These are phyloP conservation scores for Proteles cristata DNA, from an alignment of 2,113 vertebrate genomes.

Conservation along the genomic window DNA sequence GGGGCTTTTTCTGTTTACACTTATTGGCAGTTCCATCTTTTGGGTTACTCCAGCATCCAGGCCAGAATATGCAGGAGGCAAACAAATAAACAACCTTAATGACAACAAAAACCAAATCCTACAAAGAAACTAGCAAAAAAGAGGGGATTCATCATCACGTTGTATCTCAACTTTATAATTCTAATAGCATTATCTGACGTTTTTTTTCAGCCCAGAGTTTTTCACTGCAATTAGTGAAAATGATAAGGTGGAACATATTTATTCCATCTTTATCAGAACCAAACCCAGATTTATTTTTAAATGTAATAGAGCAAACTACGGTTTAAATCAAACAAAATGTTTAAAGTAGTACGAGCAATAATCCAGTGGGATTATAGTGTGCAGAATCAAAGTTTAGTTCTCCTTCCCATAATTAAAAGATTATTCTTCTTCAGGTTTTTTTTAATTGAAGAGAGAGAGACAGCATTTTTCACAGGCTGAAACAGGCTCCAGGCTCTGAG, in stretches of 20 bases:
- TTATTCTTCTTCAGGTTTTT: not conserved
- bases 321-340: conserved; percentile 47
- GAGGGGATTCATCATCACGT: not conserved
- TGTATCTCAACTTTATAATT: not conserved
- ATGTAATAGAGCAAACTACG: not conserved
- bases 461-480: too few species aligned
- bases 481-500: too few species aligned
- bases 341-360: conserved; percentile 16
- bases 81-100: not conserved
- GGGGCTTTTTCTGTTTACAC: not conserved
- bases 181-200: not conserved
- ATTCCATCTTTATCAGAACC: not conserved
- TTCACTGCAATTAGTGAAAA: not conserved
- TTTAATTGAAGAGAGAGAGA: too few species aligned
- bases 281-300: not conserved
- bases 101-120: not conserved
- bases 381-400: conserved; percentile 38
- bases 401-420: not conserved
- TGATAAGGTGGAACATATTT: not conserved
- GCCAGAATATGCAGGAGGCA: not conserved
- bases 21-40: not conserved
- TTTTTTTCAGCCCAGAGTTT: not conserved
- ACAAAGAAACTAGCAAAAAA: not conserved
- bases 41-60: not conserved
- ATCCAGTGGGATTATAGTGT: conserved; percentile 41